Conservation (phyloP, 2,113 vertebrate genomes). For the Bagarius yarrelli region DNA sequence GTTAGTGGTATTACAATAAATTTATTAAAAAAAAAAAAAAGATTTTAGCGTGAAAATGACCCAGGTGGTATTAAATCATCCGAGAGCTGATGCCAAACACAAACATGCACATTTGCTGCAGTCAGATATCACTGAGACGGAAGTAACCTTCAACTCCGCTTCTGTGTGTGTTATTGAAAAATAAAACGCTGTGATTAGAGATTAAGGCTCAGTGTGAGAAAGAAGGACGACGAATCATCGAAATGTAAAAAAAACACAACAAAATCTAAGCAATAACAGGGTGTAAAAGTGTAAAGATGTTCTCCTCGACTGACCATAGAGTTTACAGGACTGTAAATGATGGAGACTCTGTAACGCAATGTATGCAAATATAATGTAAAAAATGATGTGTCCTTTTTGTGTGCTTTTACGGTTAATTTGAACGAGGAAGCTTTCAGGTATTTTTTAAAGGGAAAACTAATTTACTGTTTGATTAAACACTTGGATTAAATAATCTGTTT, state of each 20-base stretch:
- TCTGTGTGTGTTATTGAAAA: neutral
- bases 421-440: neutral
- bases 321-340: neutral
- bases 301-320: neutral
- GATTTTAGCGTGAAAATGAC: neutral
- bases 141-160: neutral
- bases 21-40: neutral
- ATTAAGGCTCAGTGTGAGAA: constrained; percentile 2
- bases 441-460: neutral
- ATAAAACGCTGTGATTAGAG: neutral
- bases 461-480: too few species aligned
- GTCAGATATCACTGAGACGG: neutral
- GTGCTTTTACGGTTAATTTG: neutral
- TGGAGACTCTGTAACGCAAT: too few species aligned
- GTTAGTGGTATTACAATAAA: neutral
- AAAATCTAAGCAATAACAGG: neutral
- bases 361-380: neutral
- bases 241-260: neutral
- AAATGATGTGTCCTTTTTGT: neutral
- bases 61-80: neutral
- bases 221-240: constrained; percentile 32
- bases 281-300: neutral
- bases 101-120: neutral
- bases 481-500: too few species aligned
- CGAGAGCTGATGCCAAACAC: neutral